Percentiles rank a stretch among this genome's conserved stretches.
phyloP scores from a whole-genome alignment of 2,888 invertebrate genomes.

The Synanthedon formicaeformis region DNA sequence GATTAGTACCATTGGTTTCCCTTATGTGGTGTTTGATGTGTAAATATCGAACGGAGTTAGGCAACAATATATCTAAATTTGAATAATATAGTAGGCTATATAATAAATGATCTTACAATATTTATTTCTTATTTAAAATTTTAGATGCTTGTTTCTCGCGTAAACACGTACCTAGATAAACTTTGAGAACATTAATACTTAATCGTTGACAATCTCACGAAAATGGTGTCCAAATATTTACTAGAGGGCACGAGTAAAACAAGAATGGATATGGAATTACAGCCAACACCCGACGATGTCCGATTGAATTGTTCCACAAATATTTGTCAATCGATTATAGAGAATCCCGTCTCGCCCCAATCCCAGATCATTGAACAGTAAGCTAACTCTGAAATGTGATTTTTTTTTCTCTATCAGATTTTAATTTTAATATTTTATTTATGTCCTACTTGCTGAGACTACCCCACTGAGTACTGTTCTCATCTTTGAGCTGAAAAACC shows the following conservation, averaged over 20 bases:
- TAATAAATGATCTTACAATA: conserved; percentile 7
- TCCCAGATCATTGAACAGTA: not conserved
- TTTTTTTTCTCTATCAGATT: too few relatives aligned
- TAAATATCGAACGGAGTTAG: too few relatives aligned
- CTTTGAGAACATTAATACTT: not conserved
- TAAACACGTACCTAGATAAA: too few relatives aligned
- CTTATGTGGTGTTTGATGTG: too few relatives aligned
- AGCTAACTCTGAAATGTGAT: too few relatives aligned
- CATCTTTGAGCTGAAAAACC: too few relatives aligned
- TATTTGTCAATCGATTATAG: conserved; percentile 18
- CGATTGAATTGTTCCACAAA: conserved; percentile 2
- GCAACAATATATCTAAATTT: too few relatives aligned
- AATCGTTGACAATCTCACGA: not conserved
- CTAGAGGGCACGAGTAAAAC: not conserved
- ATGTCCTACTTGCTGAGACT: too few relatives aligned
- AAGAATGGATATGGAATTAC: not conserved
- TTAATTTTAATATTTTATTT: too few relatives aligned
- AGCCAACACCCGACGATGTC: not conserved
- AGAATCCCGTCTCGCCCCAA: conserved; percentile 14
- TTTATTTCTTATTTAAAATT: conserved; percentile 6
- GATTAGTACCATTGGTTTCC: too few relatives aligned
- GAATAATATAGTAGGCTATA: too few relatives aligned
- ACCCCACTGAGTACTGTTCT: too few relatives aligned
- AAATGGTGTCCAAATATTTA: not conserved
- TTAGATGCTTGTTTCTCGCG: not conserved